Evolutionary conservation across 2,797 vertebrate genomes (phyloP), one percentile per base, ranked within the genome.

Genomic region (Microchirus variegatus): DNA sequence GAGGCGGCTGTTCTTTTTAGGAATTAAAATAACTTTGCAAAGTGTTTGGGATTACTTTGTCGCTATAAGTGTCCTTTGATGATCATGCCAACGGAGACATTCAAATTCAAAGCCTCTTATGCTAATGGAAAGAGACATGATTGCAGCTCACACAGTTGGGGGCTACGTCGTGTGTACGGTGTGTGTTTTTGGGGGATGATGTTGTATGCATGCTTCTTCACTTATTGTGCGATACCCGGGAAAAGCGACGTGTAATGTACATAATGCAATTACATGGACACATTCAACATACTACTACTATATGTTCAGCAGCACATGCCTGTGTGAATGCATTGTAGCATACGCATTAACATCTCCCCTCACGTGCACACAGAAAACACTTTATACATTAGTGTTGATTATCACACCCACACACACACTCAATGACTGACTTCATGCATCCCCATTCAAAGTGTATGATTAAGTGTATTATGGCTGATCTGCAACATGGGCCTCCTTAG

Each of bases 261-360:
- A 73, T 83, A 81, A 86, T 77, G 67, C 77, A 82, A 85, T 90
- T 88, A 85, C 81, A 84, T 64, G 78, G 74, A 75, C 35, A 31
- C 16, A 19, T 69, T 56, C 17, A 59, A 63, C 49, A 63, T 63
- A 78, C 31, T 50, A 78, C 31, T 50, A 31, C 31, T 55, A 52
- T 26, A 75, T 64, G 57, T 82, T 73, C 43, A 62, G 53, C 57
- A 63, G 49, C 59, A 38, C 46, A 38, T 13, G 54, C 61, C 31
- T 22, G n/a, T 16, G 43, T 14, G 47, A 72, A 40, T 64, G 43
- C 59, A 75, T 73, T 73, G 47, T 48, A 49, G 35, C 42, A n/a
- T 63, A 35, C n/a, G 0, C 41, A 51, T 73, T 65, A 59, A 58
- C 50, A 62, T 68, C 60, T 77, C 67, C 62, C 57, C 36, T 67